Percentiles rank a stretch among this genome's conserved stretches.
Evolutionary conservation across 2,113 vertebrate genomes (phyloP).

Genomic region (Cyprinodon brontotheroides): DNA sequence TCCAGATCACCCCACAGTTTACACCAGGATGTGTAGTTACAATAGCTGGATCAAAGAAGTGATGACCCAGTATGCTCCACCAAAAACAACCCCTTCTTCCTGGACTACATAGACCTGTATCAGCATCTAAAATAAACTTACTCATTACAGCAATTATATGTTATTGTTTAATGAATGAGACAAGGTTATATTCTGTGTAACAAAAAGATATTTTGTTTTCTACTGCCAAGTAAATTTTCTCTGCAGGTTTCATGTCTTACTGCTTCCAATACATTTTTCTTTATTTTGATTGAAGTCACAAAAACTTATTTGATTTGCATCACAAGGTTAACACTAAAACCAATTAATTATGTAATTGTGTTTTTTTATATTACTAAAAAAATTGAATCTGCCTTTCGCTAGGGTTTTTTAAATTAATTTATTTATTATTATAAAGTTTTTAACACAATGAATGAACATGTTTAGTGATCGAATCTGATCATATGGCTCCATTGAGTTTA

Average conservation of each 20-base stretch:
- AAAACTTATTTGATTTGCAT: neutral
- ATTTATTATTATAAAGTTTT: too few species aligned
- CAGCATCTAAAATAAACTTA: neutral
- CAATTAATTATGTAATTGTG: neutral
- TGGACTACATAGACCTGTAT: neutral
- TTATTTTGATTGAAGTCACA: neutral
- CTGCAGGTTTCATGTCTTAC: slow-evolving; percentile 1
- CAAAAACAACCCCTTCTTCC: neutral
- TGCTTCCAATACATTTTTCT: neutral
- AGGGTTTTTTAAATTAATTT: too few species aligned
- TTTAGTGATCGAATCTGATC: too few species aligned
- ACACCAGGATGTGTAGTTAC: slow-evolving; percentile 61
- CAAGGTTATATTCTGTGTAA: neutral
- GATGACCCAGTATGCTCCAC: slow-evolving; percentile 14
- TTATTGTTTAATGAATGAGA: neutral
- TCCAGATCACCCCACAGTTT: slow-evolving; percentile 40
- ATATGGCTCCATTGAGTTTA: too few species aligned
- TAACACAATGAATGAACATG: too few species aligned
- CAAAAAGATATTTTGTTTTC: neutral
- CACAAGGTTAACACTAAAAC: neutral
- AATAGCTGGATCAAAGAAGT: slow-evolving; percentile 43
- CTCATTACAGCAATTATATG: neutral
- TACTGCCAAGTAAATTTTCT: neutral
- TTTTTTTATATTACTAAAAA: neutral
- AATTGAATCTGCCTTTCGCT: neutral